Conservation (phyloP, 1,140 invertebrate species). For the Drosophila santomea region DNA sequence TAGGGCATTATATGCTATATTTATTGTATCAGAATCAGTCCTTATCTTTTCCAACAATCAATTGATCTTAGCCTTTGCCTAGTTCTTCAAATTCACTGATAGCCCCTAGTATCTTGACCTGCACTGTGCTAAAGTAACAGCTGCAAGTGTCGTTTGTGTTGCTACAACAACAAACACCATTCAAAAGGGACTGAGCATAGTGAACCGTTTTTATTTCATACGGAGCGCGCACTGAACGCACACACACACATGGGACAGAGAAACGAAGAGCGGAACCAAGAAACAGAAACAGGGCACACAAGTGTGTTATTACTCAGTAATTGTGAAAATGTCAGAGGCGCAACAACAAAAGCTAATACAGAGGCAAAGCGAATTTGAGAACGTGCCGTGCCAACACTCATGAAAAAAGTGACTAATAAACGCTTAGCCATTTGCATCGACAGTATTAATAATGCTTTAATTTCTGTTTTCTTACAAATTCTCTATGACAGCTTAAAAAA, state of each 20-base stretch:
- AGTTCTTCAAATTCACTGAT: neutral
- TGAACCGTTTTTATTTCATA: constrained; percentile 84
- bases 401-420: constrained; percentile 47
- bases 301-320: constrained; percentile 77
- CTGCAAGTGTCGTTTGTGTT: constrained; percentile 49
- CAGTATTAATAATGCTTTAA: constrained; percentile 32
- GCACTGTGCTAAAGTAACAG: constrained; percentile 37
- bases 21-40: neutral
- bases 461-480: constrained; percentile 38
- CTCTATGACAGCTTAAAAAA: constrained; percentile 45
- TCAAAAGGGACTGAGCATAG: constrained; percentile 65
- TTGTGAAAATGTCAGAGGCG: constrained; percentile 64
- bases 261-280: constrained; percentile 46
- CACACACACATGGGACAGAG: constrained; percentile 19
- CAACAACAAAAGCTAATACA: constrained; percentile 38
- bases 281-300: constrained; percentile 56
- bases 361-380: constrained; percentile 47
- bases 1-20: no score
- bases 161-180: constrained; percentile 36
- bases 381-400: constrained; percentile 34
- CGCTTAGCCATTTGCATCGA: constrained; percentile 26
- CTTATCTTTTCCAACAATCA: neutral
- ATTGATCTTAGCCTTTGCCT: neutral
- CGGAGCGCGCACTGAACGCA: constrained; percentile 34
- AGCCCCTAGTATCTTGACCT: neutral